Base-by-base conservation (phyloP, 2,888 invertebrate species). In the Cheilosia vernalis region DNA sequence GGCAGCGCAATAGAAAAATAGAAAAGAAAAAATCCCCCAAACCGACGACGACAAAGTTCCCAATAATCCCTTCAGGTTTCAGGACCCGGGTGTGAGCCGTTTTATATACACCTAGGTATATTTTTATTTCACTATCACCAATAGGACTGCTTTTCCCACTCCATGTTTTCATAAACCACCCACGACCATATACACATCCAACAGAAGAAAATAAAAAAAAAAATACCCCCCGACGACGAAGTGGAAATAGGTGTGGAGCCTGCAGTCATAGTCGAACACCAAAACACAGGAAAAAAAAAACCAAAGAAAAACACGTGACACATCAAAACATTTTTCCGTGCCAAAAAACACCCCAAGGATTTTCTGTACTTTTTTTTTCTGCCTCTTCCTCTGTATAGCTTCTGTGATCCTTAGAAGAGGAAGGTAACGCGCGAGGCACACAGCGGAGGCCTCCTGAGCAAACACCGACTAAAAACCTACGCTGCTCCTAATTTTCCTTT, bases 301-400 rank as follows among this genome's bases (percentile, higher is more conserved):
- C 80, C 55, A 77, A 85, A 85, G 85, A 81, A 85, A 85, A 85
- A 85, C 85, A 85, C 85, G 85, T 85, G 85, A 85, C 85, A 85
- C 85, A 85, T 85, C 85, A 85, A 85, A 85, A 85, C 85, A 85
- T 81, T 85, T 85, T 81, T 85, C 85, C 85, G 85, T 85, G 85
- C 81, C 85, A 85, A 85, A 85, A 85, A 85, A 81, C 85, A 85
- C 85, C 85, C 85, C 85, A 85, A 85, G 85, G 85, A 85, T 85
- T 85, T 85, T 81, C 60, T 64, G 63, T 56, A 55, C 49, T 74
- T 55, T 51, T 63, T 79, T 63, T 40, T 58, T 27, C 6, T 27
- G 27, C 27, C 27, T 66, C 47, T 15, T 69, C 49, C 37, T 83
- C 60, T 63, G 56, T 84, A 66, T 64, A 49, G 76, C 85, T 81